Percentiles rank a stretch among this genome's conserved stretches.
Evolutionary conservation across 92 coral and sea anemone genomes (phyloP).

Genomic region (Siderastrea radians): DNA sequence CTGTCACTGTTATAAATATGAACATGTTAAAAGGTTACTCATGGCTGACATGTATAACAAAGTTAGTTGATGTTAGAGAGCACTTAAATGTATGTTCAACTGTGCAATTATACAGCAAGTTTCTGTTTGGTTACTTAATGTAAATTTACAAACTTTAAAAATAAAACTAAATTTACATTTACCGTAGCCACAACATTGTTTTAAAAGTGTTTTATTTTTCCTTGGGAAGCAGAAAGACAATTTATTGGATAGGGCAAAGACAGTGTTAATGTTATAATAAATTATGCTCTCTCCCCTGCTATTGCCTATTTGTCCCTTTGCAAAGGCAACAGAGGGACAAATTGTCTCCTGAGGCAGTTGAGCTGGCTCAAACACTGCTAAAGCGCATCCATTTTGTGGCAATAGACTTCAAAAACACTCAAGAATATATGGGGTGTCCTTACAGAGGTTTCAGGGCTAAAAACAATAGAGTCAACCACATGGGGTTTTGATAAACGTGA

Average conservation of each 20-base stretch:
- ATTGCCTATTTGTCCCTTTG: slow-evolving; percentile 9
- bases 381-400: too few relatives aligned
- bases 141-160: slow-evolving; percentile 1
- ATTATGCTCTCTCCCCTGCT: neutral
- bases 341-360: too few relatives aligned
- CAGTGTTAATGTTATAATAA: neutral
- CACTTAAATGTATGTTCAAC: slow-evolving; percentile 7
- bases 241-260: neutral
- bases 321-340: neutral
- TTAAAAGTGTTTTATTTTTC: neutral
- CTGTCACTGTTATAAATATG: too few relatives aligned
- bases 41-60: neutral
- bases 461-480: too few relatives aligned
- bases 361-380: too few relatives aligned
- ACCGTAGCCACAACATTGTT: neutral
- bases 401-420: too few relatives aligned
- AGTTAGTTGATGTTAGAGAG: neutral
- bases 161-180: neutral
- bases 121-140: neutral
- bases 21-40: too few relatives aligned
- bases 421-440: too few relatives aligned
- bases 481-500: too few relatives aligned
- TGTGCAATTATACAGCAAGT: slow-evolving; percentile 29
- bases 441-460: too few relatives aligned
- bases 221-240: neutral